Percentiles rank a stretch among this genome's conserved stretches.
phyloP scores from a whole-genome alignment of 2,113 vertebrate genomes.

The Todiramphus chloris region DNA sequence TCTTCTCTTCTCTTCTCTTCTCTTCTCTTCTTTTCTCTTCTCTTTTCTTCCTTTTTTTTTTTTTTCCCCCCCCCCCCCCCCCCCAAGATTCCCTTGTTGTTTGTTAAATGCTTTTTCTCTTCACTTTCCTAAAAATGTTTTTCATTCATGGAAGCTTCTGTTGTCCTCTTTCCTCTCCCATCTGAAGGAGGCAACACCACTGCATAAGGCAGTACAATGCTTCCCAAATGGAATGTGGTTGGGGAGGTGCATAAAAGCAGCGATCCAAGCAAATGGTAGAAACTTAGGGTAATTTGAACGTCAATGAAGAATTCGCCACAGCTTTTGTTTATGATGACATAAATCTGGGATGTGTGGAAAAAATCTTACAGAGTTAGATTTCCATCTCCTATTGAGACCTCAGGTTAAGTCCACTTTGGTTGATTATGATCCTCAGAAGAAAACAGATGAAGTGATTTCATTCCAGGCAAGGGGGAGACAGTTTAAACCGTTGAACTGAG shows the following conservation, averaged over 20 bases:
- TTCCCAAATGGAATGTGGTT: not conserved
- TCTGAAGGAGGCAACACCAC: not conserved
- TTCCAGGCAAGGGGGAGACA: not conserved
- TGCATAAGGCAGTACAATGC: not conserved
- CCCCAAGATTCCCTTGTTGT: not conserved
- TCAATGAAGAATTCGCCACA: not conserved
- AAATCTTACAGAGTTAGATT: not conserved
- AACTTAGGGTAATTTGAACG: not conserved
- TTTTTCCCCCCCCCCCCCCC: no score
- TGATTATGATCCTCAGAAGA: not conserved
- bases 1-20: no score
- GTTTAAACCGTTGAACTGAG: not conserved
- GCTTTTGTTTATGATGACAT: not conserved
- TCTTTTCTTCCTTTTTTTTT: no score
- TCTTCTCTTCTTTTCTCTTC: no score
- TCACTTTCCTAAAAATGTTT: not conserved
- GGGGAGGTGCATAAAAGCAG: not conserved
- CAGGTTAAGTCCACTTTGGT: not conserved
- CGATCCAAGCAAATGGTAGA: not conserved
- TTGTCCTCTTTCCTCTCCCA: not conserved
- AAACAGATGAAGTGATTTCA: not conserved
- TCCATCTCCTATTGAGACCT: not conserved
- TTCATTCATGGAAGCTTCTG: not conserved
- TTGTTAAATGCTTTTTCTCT: not conserved
- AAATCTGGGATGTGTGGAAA: not conserved